phyloP scores from a whole-genome alignment of 30 jellyfish, hydroid and myxozoan species.

The Turritopsis dohrnii region DNA sequence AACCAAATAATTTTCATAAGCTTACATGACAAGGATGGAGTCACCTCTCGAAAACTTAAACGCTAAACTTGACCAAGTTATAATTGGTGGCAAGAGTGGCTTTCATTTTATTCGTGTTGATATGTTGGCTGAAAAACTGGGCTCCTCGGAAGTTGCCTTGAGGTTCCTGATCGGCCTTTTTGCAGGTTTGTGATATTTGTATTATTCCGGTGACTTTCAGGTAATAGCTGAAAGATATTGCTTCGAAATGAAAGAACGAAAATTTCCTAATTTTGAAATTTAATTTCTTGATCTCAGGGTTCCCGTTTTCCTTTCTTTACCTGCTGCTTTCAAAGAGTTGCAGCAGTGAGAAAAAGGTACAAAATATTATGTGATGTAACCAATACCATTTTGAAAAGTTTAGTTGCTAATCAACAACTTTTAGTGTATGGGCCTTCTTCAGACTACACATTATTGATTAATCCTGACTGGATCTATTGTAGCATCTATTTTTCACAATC shows the following conservation, averaged over 20 bases:
- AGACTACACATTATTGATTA: not conserved
- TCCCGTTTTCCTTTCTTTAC: not conserved
- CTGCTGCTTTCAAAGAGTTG: not conserved
- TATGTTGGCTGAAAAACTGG: constrained; percentile 47
- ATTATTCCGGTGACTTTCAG: too few species aligned
- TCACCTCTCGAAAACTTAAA: not conserved
- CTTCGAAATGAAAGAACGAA: too few species aligned
- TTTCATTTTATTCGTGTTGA: constrained; percentile 65
- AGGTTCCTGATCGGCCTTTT: constrained; percentile 58
- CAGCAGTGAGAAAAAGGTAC: not conserved
- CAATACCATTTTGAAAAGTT: too few species aligned
- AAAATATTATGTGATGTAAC: too few species aligned
- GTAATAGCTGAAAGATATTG: too few species aligned
- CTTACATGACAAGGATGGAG: not conserved
- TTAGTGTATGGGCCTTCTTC: too few species aligned
- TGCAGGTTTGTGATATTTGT: constrained; percentile 39
- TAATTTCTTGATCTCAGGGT: not conserved
- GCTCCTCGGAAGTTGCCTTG: constrained; percentile 79
- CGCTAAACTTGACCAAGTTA: not conserved
- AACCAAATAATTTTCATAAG: not conserved
- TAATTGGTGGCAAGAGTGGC: constrained; percentile 38
- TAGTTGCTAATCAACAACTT: too few species aligned
- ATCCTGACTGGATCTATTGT: constrained; percentile 10
- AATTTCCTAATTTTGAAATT: too few species aligned
- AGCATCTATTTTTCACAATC: constrained; percentile 66